Conservation (phyloP, 2,888 invertebrate species). For the Ophion ellenae region DNA sequence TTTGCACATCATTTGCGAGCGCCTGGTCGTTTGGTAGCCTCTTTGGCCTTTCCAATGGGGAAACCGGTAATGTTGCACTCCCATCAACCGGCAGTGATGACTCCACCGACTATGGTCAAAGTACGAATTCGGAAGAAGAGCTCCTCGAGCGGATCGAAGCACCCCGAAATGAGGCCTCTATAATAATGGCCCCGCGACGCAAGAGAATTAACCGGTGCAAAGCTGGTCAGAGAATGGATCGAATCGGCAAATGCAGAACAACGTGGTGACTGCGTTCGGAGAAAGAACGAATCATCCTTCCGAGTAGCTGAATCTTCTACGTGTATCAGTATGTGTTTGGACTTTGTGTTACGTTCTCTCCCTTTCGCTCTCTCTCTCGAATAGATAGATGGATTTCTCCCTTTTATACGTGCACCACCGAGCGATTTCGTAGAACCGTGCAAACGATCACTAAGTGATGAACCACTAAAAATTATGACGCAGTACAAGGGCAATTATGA, state of each 20-base stretch:
- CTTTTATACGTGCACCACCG: not conserved
- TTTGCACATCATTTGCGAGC: slow-evolving; percentile 46
- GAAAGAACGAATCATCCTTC: not conserved
- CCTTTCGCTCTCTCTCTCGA: no score
- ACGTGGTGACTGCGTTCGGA: slow-evolving; percentile 67
- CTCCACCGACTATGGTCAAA: not conserved
- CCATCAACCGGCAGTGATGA: not conserved
- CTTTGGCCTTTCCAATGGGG: slow-evolving; percentile 45
- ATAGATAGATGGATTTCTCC: no score
- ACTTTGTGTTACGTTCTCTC: not conserved
- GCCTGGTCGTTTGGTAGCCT: slow-evolving; percentile 53
- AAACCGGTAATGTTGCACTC: not conserved
- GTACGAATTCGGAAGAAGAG: not conserved
- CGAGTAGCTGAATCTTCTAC: not conserved
- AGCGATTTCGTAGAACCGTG: not conserved
- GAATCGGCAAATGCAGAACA: slow-evolving; percentile 74
- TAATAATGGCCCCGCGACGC: slow-evolving; percentile 73
- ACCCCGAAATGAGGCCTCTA: slow-evolving; percentile 63
- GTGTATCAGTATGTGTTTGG: not conserved
- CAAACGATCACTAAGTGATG: not conserved
- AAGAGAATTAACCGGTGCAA: slow-evolving; percentile 66
- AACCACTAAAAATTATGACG: not conserved
- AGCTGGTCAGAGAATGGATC: slow-evolving; percentile 72
- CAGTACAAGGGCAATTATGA: not conserved
- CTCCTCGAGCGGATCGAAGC: not conserved